Evolutionary conservation across 2,888 invertebrate species (phyloP).

Genomic region (Lacanobia wlatinum): DNA sequence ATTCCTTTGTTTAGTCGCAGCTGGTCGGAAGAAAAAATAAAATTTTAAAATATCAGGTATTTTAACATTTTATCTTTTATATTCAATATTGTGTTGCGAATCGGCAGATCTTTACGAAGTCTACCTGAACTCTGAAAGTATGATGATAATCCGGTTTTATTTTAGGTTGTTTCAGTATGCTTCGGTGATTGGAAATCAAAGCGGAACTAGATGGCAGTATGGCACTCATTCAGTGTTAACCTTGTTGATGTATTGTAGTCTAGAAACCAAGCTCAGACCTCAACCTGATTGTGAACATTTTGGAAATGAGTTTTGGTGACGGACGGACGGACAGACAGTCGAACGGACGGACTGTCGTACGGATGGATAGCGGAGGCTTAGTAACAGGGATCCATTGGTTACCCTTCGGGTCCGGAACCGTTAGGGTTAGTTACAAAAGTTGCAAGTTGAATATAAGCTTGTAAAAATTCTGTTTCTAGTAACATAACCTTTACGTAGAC

Average conservation of each 20-base stretch:
- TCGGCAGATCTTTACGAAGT: too few species aligned
- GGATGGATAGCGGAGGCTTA: too few species aligned
- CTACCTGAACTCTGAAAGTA: slow-evolving; percentile 1
- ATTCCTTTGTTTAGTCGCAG: neutral
- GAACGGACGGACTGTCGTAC: too few species aligned
- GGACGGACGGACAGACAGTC: too few species aligned
- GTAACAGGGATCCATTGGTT: too few species aligned
- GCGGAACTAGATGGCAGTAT: too few species aligned
- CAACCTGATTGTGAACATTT: neutral
- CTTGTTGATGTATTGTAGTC: neutral
- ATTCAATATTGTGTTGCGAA: too few species aligned
- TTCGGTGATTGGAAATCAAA: slow-evolving; percentile 1
- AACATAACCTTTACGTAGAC: neutral
- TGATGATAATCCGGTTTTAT: neutral
- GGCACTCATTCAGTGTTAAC: neutral
- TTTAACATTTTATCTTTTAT: neutral
- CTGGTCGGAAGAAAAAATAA: neutral
- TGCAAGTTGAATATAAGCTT: too few species aligned
- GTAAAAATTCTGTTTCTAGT: neutral
- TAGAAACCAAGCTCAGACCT: neutral
- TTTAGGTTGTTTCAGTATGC: slow-evolving; percentile 5
- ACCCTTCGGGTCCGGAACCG: too few species aligned
- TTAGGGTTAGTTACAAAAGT: too few species aligned
- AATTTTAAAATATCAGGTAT: neutral
- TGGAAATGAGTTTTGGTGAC: too few species aligned